Percentiles rank a stretch among this genome's conserved stretches.
Evolutionary conservation across 37 sponge, comb jelly and placozoan species (phyloP).

Genomic region (Tethya wilhelma): DNA sequence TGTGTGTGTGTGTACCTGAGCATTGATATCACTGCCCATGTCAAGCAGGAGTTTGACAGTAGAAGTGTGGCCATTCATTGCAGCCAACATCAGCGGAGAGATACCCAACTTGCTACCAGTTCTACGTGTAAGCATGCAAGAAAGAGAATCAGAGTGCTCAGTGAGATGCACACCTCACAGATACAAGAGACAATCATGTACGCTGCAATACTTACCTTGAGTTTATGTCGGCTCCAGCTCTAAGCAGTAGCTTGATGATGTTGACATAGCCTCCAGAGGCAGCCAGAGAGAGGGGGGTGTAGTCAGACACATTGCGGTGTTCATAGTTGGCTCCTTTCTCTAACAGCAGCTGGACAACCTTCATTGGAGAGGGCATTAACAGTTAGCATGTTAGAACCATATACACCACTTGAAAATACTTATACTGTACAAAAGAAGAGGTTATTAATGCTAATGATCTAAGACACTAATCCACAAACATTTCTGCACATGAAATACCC

Average conservation of each 20-base stretch:
- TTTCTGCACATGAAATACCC: no score
- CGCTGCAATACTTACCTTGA: slow-evolving; percentile 62
- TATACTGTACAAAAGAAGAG: no score
- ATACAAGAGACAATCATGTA: no score
- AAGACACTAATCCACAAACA: no score
- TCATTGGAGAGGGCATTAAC: neutral
- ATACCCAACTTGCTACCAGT: slow-evolving; percentile 95
- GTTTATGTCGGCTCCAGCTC: slow-evolving; percentile 87
- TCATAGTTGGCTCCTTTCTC: slow-evolving; percentile 85
- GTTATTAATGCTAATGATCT: no score
- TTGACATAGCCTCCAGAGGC: slow-evolving; percentile 89
- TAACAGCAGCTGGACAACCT: slow-evolving; percentile 89
- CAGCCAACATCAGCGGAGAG: slow-evolving; percentile 92
- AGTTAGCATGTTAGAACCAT: neutral
- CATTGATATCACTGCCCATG: slow-evolving; percentile 89
- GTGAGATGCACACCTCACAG: no score
- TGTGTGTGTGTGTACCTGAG: no score
- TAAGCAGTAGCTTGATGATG: slow-evolving; percentile 87
- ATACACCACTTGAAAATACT: neutral
- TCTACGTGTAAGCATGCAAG: slow-evolving; percentile 24
- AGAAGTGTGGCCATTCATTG: slow-evolving; percentile 93
- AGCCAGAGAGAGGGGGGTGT: slow-evolving; percentile 90
- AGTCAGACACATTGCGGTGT: slow-evolving; percentile 94
- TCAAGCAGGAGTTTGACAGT: slow-evolving; percentile 90
- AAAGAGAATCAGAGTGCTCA: neutral